Evolutionary conservation across 2,113 vertebrate genomes (phyloP).

Genomic region (Misgurnus mizolepis): DNA sequence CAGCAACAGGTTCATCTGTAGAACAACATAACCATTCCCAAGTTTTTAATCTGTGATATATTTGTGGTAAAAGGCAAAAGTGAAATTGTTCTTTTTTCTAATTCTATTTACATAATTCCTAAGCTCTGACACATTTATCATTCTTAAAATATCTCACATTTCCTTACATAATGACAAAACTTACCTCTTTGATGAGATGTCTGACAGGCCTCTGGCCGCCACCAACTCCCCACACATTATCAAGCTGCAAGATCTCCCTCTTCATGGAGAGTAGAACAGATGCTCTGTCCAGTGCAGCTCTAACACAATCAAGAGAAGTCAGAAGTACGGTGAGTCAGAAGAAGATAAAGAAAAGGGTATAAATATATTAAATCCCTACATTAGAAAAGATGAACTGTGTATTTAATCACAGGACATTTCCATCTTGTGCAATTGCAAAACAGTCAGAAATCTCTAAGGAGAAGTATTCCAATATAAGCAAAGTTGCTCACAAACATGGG

Average conservation of each 20-base stretch:
- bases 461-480: too few species aligned
- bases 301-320: conserved; percentile 51
- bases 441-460: too few species aligned
- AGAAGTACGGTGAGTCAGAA: background rate
- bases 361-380: too few species aligned
- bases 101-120: too few species aligned
- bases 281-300: conserved; percentile 83
- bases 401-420: too few species aligned
- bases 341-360: background rate
- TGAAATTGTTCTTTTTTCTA: too few species aligned
- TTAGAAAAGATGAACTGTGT: too few species aligned
- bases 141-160: background rate
- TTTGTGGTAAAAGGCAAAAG: background rate
- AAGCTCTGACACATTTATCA: too few species aligned
- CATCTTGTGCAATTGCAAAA: too few species aligned
- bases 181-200: conserved; percentile 85
- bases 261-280: conserved; percentile 82
- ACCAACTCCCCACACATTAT: conserved; percentile 88
- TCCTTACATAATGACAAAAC: background rate
- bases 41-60: background rate
- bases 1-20: conserved; percentile 84
- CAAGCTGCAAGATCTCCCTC: conserved; percentile 78
- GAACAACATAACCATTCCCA: background rate
- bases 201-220: conserved; percentile 85
- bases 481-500: too few species aligned